Conservation (phyloP, 2,113 vertebrate genomes). For the Calonectris borealis region DNA sequence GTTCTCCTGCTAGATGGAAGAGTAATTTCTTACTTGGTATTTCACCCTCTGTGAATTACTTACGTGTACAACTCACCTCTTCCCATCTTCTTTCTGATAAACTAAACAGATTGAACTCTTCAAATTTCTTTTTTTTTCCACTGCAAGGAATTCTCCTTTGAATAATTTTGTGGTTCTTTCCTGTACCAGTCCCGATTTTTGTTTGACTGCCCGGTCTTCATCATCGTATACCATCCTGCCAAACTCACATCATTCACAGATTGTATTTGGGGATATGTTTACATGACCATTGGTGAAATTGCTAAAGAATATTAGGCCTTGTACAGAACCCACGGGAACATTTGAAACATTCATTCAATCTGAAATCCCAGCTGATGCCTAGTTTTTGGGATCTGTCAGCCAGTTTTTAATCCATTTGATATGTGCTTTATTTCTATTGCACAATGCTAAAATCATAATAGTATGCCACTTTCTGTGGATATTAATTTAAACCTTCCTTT, state of each 20-base stretch:
- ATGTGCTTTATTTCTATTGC: neutral
- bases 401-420: neutral
- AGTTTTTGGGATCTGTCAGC: neutral
- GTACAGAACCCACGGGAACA: neutral
- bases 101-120: neutral
- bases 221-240: neutral
- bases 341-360: neutral
- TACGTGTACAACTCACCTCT: neutral
- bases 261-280: neutral
- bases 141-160: neutral
- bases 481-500: neutral
- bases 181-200: neutral
- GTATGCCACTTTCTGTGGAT: neutral
- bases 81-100: neutral
- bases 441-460: neutral
- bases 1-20: neutral
- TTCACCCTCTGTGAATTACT: neutral
- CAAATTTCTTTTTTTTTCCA: neutral
- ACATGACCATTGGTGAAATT: neutral
- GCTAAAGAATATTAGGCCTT: neutral
- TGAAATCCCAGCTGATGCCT: neutral
- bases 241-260: neutral
- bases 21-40: neutral
- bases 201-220: neutral
- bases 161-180: neutral